Base-by-base conservation (phyloP, 2,888 invertebrate genomes). In the Plusia festucae region DNA sequence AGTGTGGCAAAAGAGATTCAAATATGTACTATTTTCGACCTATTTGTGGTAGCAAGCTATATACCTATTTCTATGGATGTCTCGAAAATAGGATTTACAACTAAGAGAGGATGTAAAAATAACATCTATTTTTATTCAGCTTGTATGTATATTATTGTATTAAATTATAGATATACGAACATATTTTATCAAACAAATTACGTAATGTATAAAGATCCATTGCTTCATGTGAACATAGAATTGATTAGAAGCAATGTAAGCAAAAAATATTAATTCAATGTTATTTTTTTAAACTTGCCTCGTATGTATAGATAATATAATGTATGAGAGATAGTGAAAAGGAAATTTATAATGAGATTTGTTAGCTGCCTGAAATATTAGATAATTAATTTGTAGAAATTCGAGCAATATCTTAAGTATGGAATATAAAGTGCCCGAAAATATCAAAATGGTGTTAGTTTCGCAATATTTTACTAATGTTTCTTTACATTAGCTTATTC, bases 291-390 rank as follows among this genome's bases (percentile, higher is more conserved):
- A 18, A 16, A 53, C 8, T 62, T 68, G n/a, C 15, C 51, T 53
- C 53, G 27, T 61, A 34, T 58, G 15, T 60, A 59, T 53, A 56
- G 49, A 57, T 16, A 67, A 8, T 40, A 8, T 34, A 49, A 24
- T 60, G 20, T 59, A 60, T 6, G n/a, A 60, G 32, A 22, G n/a
- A 34, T 57, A 7, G 53, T 32, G 59, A 57, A 51, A 18, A 68
- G 16, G 49, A 73, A 69, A 73, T 60, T 54, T 54, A 32, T 53
- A 9, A 61, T 70, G 65, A 66, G 75, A 73, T 73, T 73, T 60
- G 22, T 49, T 54, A 62, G 70, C 61, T 66, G 66, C 61, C 61
- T 70, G 53, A 59, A 65, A 56, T 61, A 27, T 65, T 53, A 69
- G 58, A 9, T 49, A 4, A 11, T 40, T 49, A 49, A 49, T 49